Base-by-base conservation (phyloP, 2,797 vertebrate species). In the Enteromius trimaculatus region DNA sequence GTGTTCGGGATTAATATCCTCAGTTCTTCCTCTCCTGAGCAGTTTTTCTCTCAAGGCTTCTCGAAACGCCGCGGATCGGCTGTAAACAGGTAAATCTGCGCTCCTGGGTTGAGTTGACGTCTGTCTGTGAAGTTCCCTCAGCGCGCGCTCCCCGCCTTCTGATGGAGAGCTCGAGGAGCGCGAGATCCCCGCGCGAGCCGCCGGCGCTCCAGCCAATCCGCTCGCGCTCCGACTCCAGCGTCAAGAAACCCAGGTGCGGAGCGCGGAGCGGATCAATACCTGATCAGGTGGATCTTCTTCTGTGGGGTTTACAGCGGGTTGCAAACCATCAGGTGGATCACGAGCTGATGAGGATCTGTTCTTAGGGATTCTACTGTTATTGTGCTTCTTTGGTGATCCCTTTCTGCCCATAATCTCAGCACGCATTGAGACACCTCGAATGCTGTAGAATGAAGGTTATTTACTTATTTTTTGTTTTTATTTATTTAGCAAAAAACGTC, bases 181-280 rank as follows among this genome's bases (percentile, higher is more conserved):
- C 88, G 81, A 90, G 89, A 90, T 88, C 90, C 4, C 90, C 87
- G 90, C 89, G 92, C 86, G 86, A 89, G 90, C 92, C 92, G 90
- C 10, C 89, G 85, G 89, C 90, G 86, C 92, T 90, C 37, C 89
- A 92, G 90, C 94, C 94, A 95, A 94, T 95, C 94, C 92, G 91
- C 91, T 90, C 26, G 87, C 92, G 86, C 79, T 74, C 70, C 77
- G 72, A 83, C 76, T 80, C 19, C 62, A 88, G 92, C 86, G 89
- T 83, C 21, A 68, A 55, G 86, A 94, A 95, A 93, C 93, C 90
- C 93, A 79, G 94, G 92, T 68, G 86, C 89, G 94, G 92, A 9
- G 11, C 69, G 1, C 16, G 90, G 92, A 93, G 87, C 37, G 89
- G 92, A 90, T 84, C 84, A 44, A 26, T 26, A 55, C 34, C 42